Conservation (phyloP, 2,113 vertebrate genomes). For the Thamnophis sirtalis region DNA sequence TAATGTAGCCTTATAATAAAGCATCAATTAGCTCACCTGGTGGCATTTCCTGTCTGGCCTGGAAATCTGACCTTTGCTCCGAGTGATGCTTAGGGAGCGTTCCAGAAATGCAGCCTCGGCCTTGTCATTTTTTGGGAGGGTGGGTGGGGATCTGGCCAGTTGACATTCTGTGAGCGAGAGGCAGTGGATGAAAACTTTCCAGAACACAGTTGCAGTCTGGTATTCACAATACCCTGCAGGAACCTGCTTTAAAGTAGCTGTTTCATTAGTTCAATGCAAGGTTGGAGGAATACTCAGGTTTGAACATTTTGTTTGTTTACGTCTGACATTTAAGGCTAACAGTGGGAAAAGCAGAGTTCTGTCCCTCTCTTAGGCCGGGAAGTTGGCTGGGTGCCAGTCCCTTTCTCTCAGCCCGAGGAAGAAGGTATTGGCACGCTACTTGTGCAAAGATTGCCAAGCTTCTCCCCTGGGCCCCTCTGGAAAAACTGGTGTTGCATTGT, state of each 20-base stretch:
- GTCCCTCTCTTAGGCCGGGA: neutral
- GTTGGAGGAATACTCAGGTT: neutral
- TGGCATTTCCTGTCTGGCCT: constrained; percentile 27
- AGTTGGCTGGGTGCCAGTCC: neutral
- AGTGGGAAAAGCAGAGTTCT: neutral
- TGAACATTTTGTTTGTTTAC: neutral
- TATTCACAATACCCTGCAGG: neutral
- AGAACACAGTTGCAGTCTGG: neutral
- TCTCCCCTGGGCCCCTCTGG: no score
- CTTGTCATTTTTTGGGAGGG: neutral
- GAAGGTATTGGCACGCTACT: neutral
- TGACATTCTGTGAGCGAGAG: neutral
- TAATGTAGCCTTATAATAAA: neutral
- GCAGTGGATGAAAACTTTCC: no score
- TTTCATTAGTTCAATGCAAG: neutral
- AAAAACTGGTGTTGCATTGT: neutral
- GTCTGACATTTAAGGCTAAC: neutral
- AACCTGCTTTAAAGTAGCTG: neutral
- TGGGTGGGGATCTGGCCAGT: no score
- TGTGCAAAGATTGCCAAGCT: neutral
- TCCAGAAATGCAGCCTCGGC: neutral
- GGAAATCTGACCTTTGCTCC: constrained; percentile 33
- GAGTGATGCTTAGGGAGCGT: neutral
- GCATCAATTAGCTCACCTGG: neutral
- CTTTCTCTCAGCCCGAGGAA: neutral